Conservation (phyloP, 2,113 vertebrate genomes). For the Aplodontia rufa region DNA sequence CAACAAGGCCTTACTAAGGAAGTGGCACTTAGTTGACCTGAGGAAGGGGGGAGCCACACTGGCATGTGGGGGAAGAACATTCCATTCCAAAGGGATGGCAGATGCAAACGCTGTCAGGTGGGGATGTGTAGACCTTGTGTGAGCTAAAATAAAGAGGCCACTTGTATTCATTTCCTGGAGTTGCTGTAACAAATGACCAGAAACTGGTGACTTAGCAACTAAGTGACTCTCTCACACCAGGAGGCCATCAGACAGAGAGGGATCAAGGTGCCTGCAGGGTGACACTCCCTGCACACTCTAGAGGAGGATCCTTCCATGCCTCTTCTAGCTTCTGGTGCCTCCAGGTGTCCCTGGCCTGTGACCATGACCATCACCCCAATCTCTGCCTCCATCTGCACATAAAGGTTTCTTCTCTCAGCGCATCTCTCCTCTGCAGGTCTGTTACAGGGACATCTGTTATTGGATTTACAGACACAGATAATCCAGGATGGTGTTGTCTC, state of each 20-base stretch:
- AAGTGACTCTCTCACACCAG: not conserved
- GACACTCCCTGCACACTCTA: not conserved
- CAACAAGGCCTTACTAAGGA: not conserved
- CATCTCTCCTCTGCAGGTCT: not conserved
- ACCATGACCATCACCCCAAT: not conserved
- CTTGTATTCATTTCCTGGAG: not conserved
- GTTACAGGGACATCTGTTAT: not conserved
- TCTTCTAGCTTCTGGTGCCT: not conserved
- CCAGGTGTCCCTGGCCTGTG: not conserved
- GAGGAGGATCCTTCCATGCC: not conserved
- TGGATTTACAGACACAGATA: not conserved
- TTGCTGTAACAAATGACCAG: not conserved
- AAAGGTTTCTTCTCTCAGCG: not conserved
- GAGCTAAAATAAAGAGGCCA: not conserved
- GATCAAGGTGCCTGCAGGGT: not conserved
- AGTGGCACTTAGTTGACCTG: not conserved
- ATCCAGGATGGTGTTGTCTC: not conserved
- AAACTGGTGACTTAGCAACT: not conserved
- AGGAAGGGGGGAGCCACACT: not conserved
- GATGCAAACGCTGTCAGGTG: not conserved
- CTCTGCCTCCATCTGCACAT: not conserved
- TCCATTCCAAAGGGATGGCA: not conserved
- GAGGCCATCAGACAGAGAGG: not conserved
- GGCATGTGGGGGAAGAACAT: not conserved
- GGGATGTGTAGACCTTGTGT: not conserved